Conservation (phyloP, 2,113 vertebrate species). For the Nothobranchius kuhntae region DNA sequence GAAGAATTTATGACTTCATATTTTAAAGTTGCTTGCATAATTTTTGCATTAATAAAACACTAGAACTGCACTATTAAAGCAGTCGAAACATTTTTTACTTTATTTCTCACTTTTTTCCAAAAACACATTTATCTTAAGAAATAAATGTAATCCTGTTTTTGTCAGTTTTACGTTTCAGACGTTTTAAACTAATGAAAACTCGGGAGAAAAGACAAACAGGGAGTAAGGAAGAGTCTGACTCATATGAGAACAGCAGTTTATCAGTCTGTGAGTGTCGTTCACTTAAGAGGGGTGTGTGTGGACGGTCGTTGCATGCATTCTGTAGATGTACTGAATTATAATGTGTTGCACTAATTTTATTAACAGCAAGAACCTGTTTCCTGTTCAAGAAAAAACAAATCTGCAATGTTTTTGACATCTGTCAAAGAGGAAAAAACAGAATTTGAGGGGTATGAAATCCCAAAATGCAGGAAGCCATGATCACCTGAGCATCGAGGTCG, state of each 20-base stretch:
- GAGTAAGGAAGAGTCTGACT: background rate
- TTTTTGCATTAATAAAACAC: too few species aligned
- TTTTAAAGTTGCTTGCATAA: too few species aligned
- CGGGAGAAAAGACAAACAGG: background rate
- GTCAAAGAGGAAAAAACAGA: constrained; percentile 4
- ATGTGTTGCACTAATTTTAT: constrained; percentile 17
- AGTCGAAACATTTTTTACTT: too few species aligned
- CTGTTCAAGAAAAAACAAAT: background rate
- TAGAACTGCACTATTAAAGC: too few species aligned
- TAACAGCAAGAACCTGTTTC: constrained; percentile 45
- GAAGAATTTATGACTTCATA: too few species aligned
- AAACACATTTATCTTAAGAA: too few species aligned
- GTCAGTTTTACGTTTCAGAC: too few species aligned
- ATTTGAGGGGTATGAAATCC: background rate
- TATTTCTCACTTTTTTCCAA: too few species aligned
- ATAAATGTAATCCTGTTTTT: too few species aligned
- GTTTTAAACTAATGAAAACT: too few species aligned
- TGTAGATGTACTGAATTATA: background rate
- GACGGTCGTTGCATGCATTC: background rate
- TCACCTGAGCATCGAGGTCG: constrained; percentile 29
- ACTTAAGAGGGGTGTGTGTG: background rate
- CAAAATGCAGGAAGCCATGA: constrained; percentile 15
- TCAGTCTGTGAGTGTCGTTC: background rate
- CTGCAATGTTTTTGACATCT: background rate
- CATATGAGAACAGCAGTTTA: background rate